Evolutionary conservation across 2,113 vertebrate genomes (phyloP).

Genomic region (Myodes glareolus): DNA sequence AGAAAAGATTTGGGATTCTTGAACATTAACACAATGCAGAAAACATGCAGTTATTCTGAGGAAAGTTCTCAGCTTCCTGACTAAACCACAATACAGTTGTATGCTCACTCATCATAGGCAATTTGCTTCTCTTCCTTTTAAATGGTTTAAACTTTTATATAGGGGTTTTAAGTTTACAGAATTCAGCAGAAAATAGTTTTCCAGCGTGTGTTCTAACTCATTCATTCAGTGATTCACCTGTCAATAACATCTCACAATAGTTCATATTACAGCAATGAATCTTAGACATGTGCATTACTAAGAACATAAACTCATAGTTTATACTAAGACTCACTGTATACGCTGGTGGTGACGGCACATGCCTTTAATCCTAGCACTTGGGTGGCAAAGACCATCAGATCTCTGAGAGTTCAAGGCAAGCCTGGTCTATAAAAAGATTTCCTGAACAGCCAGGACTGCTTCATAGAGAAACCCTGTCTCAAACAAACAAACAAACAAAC

Average conservation of each 20-base stretch:
- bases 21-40: background rate
- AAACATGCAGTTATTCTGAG: background rate
- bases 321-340: background rate
- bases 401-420: no score
- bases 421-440: no score
- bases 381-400: fast-evolving
- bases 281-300: background rate
- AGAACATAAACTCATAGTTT: background rate
- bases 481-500: no score
- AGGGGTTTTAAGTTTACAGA: background rate
- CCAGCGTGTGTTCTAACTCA: background rate
- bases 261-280: background rate
- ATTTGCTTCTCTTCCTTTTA: background rate
- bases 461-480: no score
- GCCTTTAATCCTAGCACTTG: no score
- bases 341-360: no score
- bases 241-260: background rate
- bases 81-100: background rate
- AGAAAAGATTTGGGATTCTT: background rate
- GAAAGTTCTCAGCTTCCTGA: background rate
- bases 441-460: no score
- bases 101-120: background rate
- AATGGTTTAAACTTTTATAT: background rate
- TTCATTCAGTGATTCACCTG: background rate
- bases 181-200: background rate